Evolutionary conservation across 53 echinoderm and acorn worm species (phyloP), one percentile per base, ranked within the genome.

Genomic region (Echinometra lucunter): DNA sequence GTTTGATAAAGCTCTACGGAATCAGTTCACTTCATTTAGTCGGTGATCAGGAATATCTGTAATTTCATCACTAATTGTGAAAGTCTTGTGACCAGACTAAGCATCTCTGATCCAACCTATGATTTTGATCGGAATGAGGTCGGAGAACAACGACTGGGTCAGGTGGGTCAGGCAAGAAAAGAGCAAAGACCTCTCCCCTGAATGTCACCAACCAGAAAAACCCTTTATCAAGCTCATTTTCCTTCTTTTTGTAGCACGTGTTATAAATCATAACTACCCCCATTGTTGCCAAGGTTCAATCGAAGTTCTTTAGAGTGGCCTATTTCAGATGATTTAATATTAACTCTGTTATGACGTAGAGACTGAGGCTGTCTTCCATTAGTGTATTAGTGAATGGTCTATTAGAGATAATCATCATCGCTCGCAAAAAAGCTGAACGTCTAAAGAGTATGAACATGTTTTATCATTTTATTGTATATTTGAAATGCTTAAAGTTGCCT

Each of bases 211-310:
- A 32, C 47, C 25, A 92, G 92, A 92, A 81, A 81, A 81, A 81
- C 81, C 44, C 44, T 81, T 91, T 63, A 91, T 58, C 53, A 91
- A 88, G 56, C 57, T 57, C 88, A 57, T 88, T 88, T 66, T 92
- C 35, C 49, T 74, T 30, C 81, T 81, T 81, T 81, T 81, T 81
- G 81, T 81, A 44, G 92, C 45, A 44, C 45, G 74, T 74, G 92
- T 74, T 92, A 92, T 92, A 92, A 92, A 92, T 92, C 92, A 92
- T 92, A 92, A 92, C 92, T 74, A 55, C 72, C 74, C 57, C 38
- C 37, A 38, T 88, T 88, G 88, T 81, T 81, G 81, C 44, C 42
- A 23, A 81, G 23, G 81, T 81, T 81, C 81, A 81, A 42, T 25
- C 81, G 81, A 81, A 81, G 81, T 81, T 81, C 81, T 23, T 21